Conservation (phyloP, 2,888 invertebrate genomes). For the Strigamia crassipes region DNA sequence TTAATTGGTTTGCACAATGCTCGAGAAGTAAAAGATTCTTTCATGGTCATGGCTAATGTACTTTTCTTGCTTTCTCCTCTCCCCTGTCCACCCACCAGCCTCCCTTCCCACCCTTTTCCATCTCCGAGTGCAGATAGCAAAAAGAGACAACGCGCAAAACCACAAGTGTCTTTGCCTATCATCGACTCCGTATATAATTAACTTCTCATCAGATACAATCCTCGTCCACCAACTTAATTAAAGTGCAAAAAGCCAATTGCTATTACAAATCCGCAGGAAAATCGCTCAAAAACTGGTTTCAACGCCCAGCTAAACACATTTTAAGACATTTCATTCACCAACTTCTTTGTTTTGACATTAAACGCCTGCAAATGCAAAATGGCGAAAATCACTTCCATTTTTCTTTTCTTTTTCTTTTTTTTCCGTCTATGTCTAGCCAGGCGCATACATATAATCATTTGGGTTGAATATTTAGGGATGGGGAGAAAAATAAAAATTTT, state of each 20-base stretch:
- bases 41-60: conserved; percentile 42
- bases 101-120: background rate
- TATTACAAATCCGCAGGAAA: background rate
- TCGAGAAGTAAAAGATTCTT: conserved; percentile 21
- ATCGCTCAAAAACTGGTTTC: too few relatives aligned
- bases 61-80: conserved; percentile 34
- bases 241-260: conserved; percentile 28
- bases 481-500: too few relatives aligned
- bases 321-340: too few relatives aligned
- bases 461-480: too few relatives aligned
- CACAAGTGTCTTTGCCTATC: conserved; percentile 32
- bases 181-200: conserved; percentile 32
- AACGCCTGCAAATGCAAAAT: too few relatives aligned
- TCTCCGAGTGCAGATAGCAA: background rate
- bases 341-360: too few relatives aligned
- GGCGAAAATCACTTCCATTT: too few relatives aligned
- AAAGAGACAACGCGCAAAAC: conserved; percentile 12
- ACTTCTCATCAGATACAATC: conserved; percentile 40
- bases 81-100: conserved; percentile 27
- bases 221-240: conserved; percentile 26
- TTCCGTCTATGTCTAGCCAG: too few relatives aligned
- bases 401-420: too few relatives aligned
- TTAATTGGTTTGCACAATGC: conserved; percentile 40
- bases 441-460: too few relatives aligned
- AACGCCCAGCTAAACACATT: too few relatives aligned